Evolutionary conservation across 2,113 vertebrate species (phyloP).

Genomic region (Chloropsis cyanopogon): DNA sequence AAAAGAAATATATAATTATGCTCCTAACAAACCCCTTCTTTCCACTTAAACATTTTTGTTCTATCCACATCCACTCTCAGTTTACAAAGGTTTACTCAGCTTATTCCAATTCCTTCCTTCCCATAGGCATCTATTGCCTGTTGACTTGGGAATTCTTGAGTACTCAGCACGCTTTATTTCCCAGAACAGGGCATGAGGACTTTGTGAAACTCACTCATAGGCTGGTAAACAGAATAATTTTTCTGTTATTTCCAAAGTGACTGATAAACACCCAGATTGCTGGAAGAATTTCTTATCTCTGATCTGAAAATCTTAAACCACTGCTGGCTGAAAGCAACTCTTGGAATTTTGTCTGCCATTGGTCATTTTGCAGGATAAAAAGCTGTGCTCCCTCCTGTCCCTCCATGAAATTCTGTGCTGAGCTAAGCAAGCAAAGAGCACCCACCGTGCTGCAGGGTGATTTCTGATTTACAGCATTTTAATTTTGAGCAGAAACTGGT

Average conservation of each 20-base stretch:
- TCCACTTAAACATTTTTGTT: neutral
- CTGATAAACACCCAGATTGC: neutral
- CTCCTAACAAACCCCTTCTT: neutral
- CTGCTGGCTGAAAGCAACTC: neutral
- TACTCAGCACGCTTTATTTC: neutral
- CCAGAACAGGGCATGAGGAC: neutral
- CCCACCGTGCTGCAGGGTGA: neutral
- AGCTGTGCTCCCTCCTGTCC: neutral
- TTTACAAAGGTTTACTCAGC: neutral
- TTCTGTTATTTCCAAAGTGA: neutral
- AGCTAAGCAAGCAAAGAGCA: neutral
- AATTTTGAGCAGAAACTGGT: neutral
- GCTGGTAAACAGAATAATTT: neutral
- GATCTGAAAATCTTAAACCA: neutral
- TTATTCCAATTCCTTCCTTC: neutral
- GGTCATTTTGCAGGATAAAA: neutral
- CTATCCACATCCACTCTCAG: neutral
- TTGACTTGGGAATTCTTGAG: neutral
- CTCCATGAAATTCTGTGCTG: neutral
- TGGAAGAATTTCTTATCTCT: neutral
- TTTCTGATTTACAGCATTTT: neutral
- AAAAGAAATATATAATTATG: neutral
- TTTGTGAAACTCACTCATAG: neutral
- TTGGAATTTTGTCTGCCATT: neutral
- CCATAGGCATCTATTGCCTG: neutral